phyloP scores from a whole-genome alignment of 2,113 vertebrate species.

The Phylloscopus whistleri region DNA sequence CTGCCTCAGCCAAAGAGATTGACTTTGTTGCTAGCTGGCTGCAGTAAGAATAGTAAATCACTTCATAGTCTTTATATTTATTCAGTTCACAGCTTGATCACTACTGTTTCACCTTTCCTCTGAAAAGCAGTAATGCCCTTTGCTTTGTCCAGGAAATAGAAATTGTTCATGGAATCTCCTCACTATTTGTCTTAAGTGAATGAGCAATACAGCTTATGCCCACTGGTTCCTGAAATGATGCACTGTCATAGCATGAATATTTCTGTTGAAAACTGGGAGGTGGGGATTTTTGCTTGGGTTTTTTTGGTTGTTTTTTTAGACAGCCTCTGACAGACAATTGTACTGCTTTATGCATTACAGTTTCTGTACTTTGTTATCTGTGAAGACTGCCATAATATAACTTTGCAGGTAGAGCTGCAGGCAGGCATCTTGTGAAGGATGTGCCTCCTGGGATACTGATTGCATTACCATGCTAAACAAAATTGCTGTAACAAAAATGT shows the following conservation, averaged over 20 bases:
- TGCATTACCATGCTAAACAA: constrained; percentile 39
- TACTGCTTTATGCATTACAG: neutral
- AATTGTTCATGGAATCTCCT: constrained; percentile 52
- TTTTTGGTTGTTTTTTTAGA: neutral
- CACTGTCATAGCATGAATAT: neutral
- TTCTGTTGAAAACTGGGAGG: neutral
- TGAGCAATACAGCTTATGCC: constrained; percentile 47
- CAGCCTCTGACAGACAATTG: neutral
- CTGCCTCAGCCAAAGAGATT: constrained; percentile 41
- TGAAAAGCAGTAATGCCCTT: constrained; percentile 52
- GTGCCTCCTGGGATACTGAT: neutral
- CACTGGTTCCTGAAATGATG: constrained; percentile 57
- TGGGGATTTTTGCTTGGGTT: neutral
- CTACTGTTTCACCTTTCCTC: constrained; percentile 59
- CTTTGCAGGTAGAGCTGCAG: neutral
- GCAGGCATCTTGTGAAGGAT: constrained; percentile 10
- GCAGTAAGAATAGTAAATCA: constrained; percentile 70
- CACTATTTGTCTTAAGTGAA: constrained; percentile 68
- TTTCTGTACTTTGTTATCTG: constrained; percentile 1
- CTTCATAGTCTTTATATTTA: constrained; percentile 54
- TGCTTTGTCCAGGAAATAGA: constrained; percentile 54
- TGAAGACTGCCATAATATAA: neutral
- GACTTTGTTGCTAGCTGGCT: constrained; percentile 60
- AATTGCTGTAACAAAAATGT: constrained; percentile 43
- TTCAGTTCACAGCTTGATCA: constrained; percentile 66